Percentiles rank a stretch among this genome's conserved stretches.
These are phyloP conservation scores for Apteryx mantelli DNA, from an alignment of 2,113 vertebrate genomes.

Conservation along the genomic window DNA sequence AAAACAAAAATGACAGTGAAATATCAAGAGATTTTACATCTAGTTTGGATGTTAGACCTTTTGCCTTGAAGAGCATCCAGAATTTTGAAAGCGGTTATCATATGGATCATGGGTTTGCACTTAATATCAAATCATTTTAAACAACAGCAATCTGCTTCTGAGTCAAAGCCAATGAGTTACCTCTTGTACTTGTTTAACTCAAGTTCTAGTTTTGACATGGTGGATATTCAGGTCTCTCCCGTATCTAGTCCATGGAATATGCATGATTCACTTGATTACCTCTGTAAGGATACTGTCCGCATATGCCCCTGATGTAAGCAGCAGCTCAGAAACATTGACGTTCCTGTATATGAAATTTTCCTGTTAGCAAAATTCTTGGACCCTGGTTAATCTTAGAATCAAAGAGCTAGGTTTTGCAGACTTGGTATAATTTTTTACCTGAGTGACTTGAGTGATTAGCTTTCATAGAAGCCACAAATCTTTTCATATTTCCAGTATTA, in stretches of 20 bases:
- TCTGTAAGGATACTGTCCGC: not conserved
- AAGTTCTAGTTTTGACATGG: not conserved
- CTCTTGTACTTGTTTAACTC: not conserved
- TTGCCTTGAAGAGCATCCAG: not conserved
- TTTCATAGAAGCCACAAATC: not conserved
- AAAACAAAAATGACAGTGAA: constrained; percentile 4
- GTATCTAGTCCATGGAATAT: not conserved
- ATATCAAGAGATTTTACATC: not conserved
- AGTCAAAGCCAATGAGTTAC: not conserved
- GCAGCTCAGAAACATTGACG: not conserved
- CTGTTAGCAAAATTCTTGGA: not conserved
- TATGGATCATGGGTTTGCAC: not conserved
- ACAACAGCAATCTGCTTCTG: not conserved
- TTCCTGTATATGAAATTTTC: not conserved
- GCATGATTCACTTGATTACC: not conserved
- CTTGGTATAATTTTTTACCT: not conserved
- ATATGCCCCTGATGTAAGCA: not conserved
- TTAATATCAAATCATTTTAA: not conserved
- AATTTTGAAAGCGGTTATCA: not conserved
- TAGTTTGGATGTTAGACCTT: not conserved
- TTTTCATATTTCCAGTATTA: not conserved
- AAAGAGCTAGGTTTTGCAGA: not conserved
- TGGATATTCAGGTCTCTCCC: not conserved
- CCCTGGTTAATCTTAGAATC: not conserved
- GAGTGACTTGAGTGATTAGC: not conserved